These are phyloP conservation scores for Atherix ibis DNA, from an alignment of 2,888 invertebrate genomes.

Conservation along the genomic window DNA sequence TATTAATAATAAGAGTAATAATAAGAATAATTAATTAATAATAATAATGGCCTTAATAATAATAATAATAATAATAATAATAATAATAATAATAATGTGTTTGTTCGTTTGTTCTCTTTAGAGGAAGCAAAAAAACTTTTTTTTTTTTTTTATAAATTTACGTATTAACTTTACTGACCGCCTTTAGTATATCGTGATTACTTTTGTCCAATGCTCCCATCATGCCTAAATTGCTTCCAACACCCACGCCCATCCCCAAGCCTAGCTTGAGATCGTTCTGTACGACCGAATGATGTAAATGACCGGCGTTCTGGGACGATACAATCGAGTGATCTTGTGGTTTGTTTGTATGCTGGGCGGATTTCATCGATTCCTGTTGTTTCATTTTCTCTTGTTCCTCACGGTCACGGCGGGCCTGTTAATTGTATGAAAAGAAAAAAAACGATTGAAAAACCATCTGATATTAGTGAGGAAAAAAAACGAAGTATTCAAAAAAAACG, in stretches of 20 bases:
- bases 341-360: constrained; percentile 55
- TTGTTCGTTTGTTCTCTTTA: no score
- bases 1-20: no score
- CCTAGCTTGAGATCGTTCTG: constrained; percentile 33
- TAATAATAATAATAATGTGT: no score
- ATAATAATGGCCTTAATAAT: no score
- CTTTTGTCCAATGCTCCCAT: constrained; percentile 33
- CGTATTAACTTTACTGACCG: constrained; percentile 34
- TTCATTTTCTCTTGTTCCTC: constrained; percentile 86
- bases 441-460: no score
- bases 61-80: no score
- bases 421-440: constrained; percentile 8
- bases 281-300: constrained; percentile 32
- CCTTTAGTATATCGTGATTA: constrained; percentile 32
- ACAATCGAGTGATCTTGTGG: constrained; percentile 26
- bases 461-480: no score
- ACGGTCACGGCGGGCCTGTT: constrained; percentile 63
- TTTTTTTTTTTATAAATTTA: no score
- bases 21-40: no score
- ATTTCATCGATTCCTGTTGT: constrained; percentile 76
- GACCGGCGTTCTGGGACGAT: constrained; percentile 28
- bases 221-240: constrained; percentile 33
- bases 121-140: no score
- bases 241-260: constrained; percentile 28
- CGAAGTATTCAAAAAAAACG: no score